phyloP scores from a whole-genome alignment of 2,797 vertebrate species.

The Sebastes miniatus region DNA sequence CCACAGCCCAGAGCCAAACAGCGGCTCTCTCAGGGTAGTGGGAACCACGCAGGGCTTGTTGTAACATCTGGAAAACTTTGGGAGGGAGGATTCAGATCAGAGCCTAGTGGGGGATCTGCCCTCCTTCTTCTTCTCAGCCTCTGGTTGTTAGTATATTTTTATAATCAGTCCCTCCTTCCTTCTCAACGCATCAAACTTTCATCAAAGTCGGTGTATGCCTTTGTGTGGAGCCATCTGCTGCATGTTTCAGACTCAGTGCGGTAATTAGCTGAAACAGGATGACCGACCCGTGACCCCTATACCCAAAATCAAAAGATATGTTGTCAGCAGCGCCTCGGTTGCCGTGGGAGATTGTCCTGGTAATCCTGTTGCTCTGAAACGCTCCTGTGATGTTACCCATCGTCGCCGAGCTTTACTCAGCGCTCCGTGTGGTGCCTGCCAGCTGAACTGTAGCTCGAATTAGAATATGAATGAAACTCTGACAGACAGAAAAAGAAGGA shows the following conservation, averaged over 20 bases:
- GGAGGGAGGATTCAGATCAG: slow-evolving; percentile 47
- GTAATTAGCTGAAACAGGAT: slow-evolving; percentile 55
- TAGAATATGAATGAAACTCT: slow-evolving; percentile 61
- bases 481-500: slow-evolving; percentile 44
- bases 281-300: slow-evolving; percentile 6
- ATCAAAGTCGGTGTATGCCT: slow-evolving; percentile 39
- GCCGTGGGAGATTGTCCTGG: slow-evolving; percentile 31
- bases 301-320: neutral
- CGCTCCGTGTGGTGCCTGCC: slow-evolving; percentile 31
- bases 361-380: slow-evolving; percentile 43
- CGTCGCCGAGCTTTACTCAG: slow-evolving; percentile 20
- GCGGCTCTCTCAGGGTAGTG: slow-evolving; percentile 20
- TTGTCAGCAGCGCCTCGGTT: slow-evolving; percentile 27
- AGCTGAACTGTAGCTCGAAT: slow-evolving; percentile 48
- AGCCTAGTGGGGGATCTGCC: slow-evolving; percentile 25
- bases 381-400: slow-evolving; percentile 32
- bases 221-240: slow-evolving; percentile 58
- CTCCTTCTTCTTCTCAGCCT: slow-evolving; percentile 27
- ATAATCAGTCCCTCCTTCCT: slow-evolving; percentile 26
- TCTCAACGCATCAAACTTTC: slow-evolving; percentile 49
- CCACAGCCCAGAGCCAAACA: slow-evolving; percentile 28
- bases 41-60: slow-evolving; percentile 27
- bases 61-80: slow-evolving; percentile 57
- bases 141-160: slow-evolving; percentile 53
- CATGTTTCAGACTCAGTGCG: slow-evolving; percentile 14